Percentiles rank a stretch among this genome's conserved stretches.
phyloP scores from a whole-genome alignment of 2,797 vertebrate genomes.

The Chelidonichthys spinosus region DNA sequence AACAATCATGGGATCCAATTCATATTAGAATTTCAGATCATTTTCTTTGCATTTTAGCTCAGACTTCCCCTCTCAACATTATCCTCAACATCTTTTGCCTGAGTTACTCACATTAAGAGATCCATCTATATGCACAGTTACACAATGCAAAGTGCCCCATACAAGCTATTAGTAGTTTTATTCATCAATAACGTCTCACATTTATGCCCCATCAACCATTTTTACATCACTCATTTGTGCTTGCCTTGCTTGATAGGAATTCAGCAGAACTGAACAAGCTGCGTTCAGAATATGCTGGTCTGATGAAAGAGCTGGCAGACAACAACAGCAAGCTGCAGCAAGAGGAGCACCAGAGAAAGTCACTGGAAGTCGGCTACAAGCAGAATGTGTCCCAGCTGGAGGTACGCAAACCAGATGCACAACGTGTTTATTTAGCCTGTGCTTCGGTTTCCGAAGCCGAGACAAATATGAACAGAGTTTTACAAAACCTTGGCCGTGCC shows the following conservation, averaged over 20 bases:
- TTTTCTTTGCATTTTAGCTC: background rate
- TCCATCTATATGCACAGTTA: background rate
- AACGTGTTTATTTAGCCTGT: constrained; percentile 55
- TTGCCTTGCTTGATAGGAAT: constrained; percentile 84
- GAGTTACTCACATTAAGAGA: background rate
- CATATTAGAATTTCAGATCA: constrained; percentile 10
- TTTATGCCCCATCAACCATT: constrained; percentile 19
- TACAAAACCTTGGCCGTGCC: constrained; percentile 19
- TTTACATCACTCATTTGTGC: constrained; percentile 17
- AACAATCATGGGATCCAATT: background rate
- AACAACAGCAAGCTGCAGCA: constrained; percentile 93
- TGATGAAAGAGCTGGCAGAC: constrained; percentile 94
- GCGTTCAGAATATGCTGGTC: constrained; percentile 90
- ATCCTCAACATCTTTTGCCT: background rate
- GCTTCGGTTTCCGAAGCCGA: constrained; percentile 42
- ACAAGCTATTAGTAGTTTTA: constrained; percentile 4
- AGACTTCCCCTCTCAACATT: background rate
- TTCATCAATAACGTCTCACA: constrained; percentile 11
- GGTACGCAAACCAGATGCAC: constrained; percentile 77
- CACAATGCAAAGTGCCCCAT: background rate
- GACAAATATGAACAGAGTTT: constrained; percentile 35
- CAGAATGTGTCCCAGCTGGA: constrained; percentile 88
- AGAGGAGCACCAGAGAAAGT: constrained; percentile 96
- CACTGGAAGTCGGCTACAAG: constrained; percentile 91
- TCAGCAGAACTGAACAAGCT: constrained; percentile 94